Conservation (phyloP, 1,140 invertebrate genomes). For the Leptinotarsa lineolata region DNA sequence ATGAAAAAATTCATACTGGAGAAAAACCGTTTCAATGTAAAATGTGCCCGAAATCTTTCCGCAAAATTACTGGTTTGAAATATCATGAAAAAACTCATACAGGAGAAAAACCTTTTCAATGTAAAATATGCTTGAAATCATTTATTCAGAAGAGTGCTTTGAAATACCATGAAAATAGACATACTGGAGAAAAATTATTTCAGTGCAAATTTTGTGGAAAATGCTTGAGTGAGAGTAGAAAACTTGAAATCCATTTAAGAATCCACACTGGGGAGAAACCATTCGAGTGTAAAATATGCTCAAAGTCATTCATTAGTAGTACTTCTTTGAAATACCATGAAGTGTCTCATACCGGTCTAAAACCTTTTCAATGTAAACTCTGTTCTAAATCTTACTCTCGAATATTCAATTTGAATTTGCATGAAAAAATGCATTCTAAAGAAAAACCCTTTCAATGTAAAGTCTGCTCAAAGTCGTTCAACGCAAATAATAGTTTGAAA, state of each 20-base stretch:
- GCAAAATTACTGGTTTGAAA: conserved; percentile 58
- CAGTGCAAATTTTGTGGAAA: neutral
- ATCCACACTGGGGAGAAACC: neutral
- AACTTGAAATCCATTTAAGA: neutral
- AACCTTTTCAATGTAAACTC: conserved; percentile 3
- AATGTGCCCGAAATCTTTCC: conserved; percentile 68
- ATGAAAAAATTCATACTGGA: too few species aligned
- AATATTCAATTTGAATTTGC: neutral
- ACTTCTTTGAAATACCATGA: neutral
- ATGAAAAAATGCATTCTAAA: neutral
- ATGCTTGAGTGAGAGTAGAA: neutral
- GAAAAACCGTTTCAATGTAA: neutral
- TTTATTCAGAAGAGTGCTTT: neutral
- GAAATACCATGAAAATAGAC: neutral
- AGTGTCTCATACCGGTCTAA: neutral
- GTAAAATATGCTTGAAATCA: neutral
- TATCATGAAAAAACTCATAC: conserved; percentile 46
- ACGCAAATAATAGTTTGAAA: neutral
- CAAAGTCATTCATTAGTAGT: neutral
- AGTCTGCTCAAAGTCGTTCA: neutral
- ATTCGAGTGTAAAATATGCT: neutral
- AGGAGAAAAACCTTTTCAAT: neutral
- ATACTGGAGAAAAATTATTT: neutral
- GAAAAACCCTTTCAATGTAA: conserved; percentile 18
- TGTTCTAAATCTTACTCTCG: conserved; percentile 1